Conservation (phyloP, 2,113 vertebrate species). For the Tragelaphus scriptus region DNA sequence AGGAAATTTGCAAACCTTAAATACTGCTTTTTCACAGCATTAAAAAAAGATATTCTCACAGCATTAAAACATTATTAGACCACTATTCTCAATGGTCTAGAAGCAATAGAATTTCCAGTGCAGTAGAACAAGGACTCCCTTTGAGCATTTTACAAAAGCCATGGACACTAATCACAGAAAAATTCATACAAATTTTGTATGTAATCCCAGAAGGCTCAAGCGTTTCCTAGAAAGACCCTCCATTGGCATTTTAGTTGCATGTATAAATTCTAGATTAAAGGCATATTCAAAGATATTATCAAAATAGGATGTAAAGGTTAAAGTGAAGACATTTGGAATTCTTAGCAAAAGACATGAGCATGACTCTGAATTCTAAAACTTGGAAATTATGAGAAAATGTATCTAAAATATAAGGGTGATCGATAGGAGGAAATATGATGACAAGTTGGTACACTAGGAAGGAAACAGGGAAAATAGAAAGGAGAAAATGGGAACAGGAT, state of each 20-base stretch:
- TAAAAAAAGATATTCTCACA: not conserved
- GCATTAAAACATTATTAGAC: not conserved
- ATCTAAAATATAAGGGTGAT: not conserved
- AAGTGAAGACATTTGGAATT: not conserved
- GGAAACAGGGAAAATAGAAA: not conserved
- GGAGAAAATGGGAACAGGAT: not conserved
- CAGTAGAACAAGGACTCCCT: rapidly evolving
- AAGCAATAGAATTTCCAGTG: not conserved
- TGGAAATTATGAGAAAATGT: not conserved
- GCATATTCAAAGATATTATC: not conserved
- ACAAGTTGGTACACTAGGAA: not conserved
- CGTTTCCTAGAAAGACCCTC: not conserved
- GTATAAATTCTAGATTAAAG: not conserved
- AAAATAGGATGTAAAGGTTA: not conserved
- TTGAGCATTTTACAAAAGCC: not conserved
- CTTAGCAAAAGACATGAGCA: not conserved
- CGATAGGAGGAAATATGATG: not conserved
- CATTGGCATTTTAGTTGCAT: not conserved
- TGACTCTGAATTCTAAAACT: not conserved
- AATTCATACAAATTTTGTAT: not conserved
- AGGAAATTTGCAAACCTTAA: not conserved
- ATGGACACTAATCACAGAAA: not conserved
- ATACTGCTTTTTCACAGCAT: not conserved
- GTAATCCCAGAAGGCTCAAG: not conserved
- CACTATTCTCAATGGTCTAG: not conserved